Percentiles rank a stretch among this genome's conserved stretches.
phyloP scores from a whole-genome alignment of 2,113 vertebrate genomes.

The Oenanthe oenanthe region DNA sequence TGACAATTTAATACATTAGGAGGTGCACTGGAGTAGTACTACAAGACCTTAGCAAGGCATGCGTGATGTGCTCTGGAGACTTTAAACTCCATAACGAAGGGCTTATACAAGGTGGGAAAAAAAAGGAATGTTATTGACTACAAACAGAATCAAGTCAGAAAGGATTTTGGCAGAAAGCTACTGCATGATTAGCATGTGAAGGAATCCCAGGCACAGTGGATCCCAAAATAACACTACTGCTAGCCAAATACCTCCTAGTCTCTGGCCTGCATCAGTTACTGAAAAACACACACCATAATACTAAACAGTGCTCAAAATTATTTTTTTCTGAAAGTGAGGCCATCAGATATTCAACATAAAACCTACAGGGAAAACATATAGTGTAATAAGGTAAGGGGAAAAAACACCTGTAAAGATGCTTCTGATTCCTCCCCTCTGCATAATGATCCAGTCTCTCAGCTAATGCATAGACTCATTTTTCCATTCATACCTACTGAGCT shows the following conservation, averaged over 20 bases:
- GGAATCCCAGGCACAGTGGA: background rate
- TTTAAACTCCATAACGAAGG: background rate
- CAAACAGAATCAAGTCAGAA: background rate
- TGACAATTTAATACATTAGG: conserved; percentile 27
- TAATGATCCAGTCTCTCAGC: background rate
- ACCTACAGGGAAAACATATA: background rate
- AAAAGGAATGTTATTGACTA: background rate
- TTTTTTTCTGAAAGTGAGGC: background rate
- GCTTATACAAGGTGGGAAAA: background rate
- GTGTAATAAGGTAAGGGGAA: background rate
- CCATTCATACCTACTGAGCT: background rate
- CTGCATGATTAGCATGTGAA: background rate
- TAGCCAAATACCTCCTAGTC: background rate
- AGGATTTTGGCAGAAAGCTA: background rate
- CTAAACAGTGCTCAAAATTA: background rate
- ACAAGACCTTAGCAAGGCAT: background rate
- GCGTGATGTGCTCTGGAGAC: background rate
- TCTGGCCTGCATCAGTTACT: background rate
- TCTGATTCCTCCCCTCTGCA: background rate
- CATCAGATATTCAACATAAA: background rate
- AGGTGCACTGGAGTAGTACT: background rate
- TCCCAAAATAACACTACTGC: background rate
- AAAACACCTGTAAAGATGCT: background rate
- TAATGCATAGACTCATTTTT: background rate
- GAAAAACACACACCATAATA: background rate